Evolutionary conservation across 1,140 invertebrate species (phyloP).

Genomic region (Apocrypta bakeri): DNA sequence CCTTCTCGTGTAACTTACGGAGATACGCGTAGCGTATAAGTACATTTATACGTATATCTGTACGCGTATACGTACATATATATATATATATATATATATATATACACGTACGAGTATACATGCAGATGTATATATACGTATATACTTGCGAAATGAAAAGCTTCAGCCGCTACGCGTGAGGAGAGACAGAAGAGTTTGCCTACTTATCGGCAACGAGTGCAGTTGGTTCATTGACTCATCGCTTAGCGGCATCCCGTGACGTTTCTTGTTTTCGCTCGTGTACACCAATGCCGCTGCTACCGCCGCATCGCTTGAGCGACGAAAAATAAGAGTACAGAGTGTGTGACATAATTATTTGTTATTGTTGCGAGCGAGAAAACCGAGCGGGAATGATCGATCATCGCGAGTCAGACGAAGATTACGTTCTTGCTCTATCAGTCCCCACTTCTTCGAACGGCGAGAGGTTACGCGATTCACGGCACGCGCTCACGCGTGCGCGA

Average conservation of each 20-base stretch:
- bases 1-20: no score
- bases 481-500: not conserved
- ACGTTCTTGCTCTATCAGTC: not conserved
- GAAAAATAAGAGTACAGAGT: not conserved
- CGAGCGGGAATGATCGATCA: slow-evolving; percentile 38
- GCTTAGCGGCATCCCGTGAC: slow-evolving; percentile 43
- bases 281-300: no score
- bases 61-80: no score
- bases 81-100: no score
- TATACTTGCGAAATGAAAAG: not conserved
- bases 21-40: no score
- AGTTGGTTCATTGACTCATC: slow-evolving; percentile 61
- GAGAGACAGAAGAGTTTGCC: not conserved
- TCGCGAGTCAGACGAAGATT: slow-evolving; percentile 19
- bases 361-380: slow-evolving; percentile 46
- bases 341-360: slow-evolving; percentile 60
- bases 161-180: not conserved
- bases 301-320: not conserved
- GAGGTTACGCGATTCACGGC: not conserved
- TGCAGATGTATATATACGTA: no score
- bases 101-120: no score
- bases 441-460: not conserved
- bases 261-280: slow-evolving; percentile 57
- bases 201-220: not conserved
- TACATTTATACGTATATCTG: no score